phyloP scores from a whole-genome alignment of 2,888 invertebrate species.

The Coleophora deauratella region DNA sequence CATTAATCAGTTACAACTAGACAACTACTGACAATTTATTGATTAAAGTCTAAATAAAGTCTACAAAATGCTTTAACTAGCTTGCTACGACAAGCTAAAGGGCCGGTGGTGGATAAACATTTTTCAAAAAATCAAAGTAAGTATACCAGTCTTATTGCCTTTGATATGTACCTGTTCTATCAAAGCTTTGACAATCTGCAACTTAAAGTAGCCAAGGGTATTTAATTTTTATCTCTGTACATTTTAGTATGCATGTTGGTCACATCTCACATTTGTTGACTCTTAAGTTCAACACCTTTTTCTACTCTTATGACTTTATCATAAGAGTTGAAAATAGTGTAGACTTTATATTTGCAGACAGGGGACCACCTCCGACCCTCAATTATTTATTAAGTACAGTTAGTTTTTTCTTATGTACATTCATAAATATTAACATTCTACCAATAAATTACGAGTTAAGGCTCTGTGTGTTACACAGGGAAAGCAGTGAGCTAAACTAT shows the following conservation, averaged over 20 bases:
- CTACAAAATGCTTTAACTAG: constrained; percentile 71
- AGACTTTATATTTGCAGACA: too few species aligned
- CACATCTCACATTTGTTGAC: too few species aligned
- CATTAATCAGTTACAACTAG: constrained; percentile 16
- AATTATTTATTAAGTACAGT: constrained; percentile 62
- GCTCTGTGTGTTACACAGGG: constrained; percentile 35
- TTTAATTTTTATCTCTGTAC: background rate
- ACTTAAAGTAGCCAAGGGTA: too few species aligned
- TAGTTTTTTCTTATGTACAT: constrained; percentile 14
- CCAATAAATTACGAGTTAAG: constrained; percentile 56
- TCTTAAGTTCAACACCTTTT: too few species aligned
- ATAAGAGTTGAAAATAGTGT: too few species aligned
- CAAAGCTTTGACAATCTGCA: too few species aligned
- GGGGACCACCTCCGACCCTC: constrained; percentile 36
- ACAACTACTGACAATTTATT: constrained; percentile 46
- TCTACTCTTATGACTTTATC: too few species aligned
- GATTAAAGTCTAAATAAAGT: too few species aligned
- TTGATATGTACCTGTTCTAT: constrained; percentile 4
- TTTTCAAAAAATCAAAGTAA: background rate
- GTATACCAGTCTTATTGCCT: background rate
- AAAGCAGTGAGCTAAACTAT: constrained; percentile 31
- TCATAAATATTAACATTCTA: constrained; percentile 52
- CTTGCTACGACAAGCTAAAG: constrained; percentile 65
- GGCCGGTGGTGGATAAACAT: constrained; percentile 2
- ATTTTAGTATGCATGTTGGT: too few species aligned